Conservation (phyloP, 2,113 vertebrate genomes). For the Halichoerus grypus region DNA sequence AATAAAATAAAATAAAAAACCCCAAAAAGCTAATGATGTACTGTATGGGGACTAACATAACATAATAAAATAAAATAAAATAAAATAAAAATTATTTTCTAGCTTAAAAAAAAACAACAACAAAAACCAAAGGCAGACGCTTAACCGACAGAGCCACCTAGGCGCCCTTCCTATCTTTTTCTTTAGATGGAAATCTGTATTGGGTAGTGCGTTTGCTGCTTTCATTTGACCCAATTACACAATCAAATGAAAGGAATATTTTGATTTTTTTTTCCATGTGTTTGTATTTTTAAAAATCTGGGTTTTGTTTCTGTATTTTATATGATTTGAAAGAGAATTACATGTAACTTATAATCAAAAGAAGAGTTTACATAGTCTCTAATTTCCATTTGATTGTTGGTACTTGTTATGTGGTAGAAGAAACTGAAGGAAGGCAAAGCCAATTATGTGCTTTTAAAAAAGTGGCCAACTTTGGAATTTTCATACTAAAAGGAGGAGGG, state of each 20-base stretch:
- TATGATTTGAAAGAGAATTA: constrained; percentile 32
- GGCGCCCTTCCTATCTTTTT: neutral
- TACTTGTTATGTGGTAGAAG: constrained; percentile 33
- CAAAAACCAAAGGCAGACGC: too few species aligned
- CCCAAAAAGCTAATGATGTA: too few species aligned
- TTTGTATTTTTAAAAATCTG: constrained; percentile 55
- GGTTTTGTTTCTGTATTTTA: constrained; percentile 51
- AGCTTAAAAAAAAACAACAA: too few species aligned
- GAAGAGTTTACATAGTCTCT: neutral
- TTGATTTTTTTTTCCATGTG: neutral
- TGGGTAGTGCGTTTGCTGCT: constrained; percentile 9
- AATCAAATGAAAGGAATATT: constrained; percentile 18
- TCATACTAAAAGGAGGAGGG: neutral
- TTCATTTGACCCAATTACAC: constrained; percentile 29
- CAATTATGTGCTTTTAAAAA: neutral
- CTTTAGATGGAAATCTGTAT: constrained; percentile 31
- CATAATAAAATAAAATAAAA: too few species aligned
- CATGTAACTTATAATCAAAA: constrained; percentile 27
- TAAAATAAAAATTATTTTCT: too few species aligned
- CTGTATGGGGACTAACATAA: too few species aligned
- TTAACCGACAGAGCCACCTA: too few species aligned
- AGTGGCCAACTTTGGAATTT: neutral
- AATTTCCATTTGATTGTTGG: constrained; percentile 37
- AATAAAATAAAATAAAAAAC: too few species aligned
- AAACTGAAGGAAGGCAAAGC: constrained; percentile 4